These are phyloP conservation scores for Trematomus loennbergii DNA, from an alignment of 2,113 vertebrate species.

Conservation along the genomic window DNA sequence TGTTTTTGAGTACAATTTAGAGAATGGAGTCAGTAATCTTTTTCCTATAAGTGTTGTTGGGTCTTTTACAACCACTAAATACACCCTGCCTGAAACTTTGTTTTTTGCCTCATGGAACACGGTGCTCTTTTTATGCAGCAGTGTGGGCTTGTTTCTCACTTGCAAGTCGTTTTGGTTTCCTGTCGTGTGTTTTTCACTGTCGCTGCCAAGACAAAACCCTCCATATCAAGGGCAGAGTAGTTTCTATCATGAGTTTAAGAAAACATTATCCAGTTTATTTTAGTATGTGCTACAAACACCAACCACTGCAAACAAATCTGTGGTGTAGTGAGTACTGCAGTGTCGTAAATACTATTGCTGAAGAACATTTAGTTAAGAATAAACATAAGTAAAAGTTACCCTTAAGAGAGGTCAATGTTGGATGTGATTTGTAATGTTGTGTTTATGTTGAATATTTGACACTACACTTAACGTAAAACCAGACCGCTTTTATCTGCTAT, in stretches of 20 bases:
- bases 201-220: conserved; percentile 46
- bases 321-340: background rate
- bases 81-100: conserved; percentile 35
- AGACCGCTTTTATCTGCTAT: background rate
- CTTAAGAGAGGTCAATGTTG: too few species aligned
- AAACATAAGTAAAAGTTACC: background rate
- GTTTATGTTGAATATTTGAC: background rate
- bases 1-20: conserved; percentile 3
- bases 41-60: conserved; percentile 35
- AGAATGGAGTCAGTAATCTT: conserved; percentile 25
- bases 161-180: conserved; percentile 75
- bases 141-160: conserved; percentile 65
- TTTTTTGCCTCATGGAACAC: conserved; percentile 62
- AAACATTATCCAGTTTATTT: conserved; percentile 34
- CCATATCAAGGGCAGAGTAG: conserved; percentile 33
- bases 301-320: conserved; percentile 10
- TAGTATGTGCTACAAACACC: background rate
- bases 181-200: conserved; percentile 60
- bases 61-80: conserved; percentile 23
- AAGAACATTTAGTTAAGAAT: background rate
- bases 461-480: background rate
- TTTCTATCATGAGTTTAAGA: conserved; percentile 30
- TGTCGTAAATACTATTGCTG: background rate
- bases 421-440: background rate
- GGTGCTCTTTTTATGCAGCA: conserved; percentile 36